A percentile compares a stretch with the other conserved stretches of the same genome.
phyloP scores from a whole-genome alignment of 2,113 vertebrate species.

The Oncorhynchus masou region DNA sequence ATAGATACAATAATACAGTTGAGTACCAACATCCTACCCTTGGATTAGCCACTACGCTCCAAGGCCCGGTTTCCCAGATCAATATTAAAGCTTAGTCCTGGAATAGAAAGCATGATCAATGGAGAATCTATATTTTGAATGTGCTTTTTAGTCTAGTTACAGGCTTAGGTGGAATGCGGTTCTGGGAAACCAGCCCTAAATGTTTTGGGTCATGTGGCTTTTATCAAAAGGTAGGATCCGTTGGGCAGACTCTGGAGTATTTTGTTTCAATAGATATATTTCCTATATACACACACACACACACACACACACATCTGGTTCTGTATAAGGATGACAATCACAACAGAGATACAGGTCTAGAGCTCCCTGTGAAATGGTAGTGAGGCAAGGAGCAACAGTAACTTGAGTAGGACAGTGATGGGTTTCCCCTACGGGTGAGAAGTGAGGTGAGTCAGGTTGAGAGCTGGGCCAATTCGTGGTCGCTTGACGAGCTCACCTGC shows the following conservation, averaged over 20 bases:
- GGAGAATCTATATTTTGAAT: too few species aligned
- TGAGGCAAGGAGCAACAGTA: neutral
- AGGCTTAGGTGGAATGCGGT: too few species aligned
- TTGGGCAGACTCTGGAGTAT: neutral
- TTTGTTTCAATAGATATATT: neutral
- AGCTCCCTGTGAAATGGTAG: neutral
- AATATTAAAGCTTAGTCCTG: neutral
- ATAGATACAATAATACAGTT: neutral
- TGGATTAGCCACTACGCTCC: neutral
- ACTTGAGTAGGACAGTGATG: neutral
- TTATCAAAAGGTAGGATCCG: neutral
- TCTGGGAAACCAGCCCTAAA: too few species aligned
- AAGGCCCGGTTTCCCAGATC: neutral
- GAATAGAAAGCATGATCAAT: neutral
- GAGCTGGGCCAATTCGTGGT: conserved; percentile 80
- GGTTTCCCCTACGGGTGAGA: neutral
- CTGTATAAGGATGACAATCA: neutral
- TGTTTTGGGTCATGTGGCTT: too few species aligned
- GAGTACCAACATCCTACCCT: neutral
- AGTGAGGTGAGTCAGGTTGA: conserved; percentile 61
- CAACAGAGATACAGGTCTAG: neutral
- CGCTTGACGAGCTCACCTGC: conserved; percentile 87
- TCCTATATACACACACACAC: conserved; percentile 2
- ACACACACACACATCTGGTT: conserved; percentile 2
- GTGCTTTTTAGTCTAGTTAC: too few species aligned